Percentiles rank a stretch among this genome's conserved stretches.
Conservation (phyloP, 2,797 vertebrate genomes). For the Cheirogaleus major region DNA sequence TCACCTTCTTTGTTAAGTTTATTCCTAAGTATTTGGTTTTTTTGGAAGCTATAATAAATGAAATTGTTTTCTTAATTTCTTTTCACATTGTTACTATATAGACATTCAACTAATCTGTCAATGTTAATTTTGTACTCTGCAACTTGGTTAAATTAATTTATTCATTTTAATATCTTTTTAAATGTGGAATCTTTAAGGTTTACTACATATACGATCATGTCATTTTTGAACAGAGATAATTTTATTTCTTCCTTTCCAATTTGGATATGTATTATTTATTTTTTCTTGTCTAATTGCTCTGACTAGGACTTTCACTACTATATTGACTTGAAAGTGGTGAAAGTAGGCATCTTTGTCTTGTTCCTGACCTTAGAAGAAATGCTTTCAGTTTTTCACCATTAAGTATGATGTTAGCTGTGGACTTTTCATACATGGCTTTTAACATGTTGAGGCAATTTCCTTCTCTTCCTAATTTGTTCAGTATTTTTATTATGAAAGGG, state of each 20-base stretch:
- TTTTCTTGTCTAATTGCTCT: not conserved
- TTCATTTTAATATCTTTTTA: not conserved
- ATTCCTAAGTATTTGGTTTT: not conserved
- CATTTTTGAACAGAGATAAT: not conserved
- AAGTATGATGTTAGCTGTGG: not conserved
- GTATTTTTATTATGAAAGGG: not conserved
- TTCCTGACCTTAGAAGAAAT: not conserved
- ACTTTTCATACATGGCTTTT: not conserved
- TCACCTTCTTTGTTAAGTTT: not conserved
- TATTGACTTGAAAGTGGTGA: not conserved
- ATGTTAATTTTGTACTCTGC: not conserved
- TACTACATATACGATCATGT: not conserved
- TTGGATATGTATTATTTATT: not conserved
- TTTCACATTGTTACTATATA: not conserved
- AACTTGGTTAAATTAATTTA: not conserved
- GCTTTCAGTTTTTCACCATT: not conserved
- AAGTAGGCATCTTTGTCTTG: not conserved
- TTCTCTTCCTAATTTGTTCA: not conserved
- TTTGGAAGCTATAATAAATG: not conserved
- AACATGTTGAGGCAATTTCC: not conserved
- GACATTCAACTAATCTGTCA: not conserved
- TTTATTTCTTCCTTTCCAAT: not conserved
- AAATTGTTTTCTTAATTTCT: not conserved
- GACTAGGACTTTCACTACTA: not conserved
- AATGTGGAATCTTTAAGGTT: not conserved